A percentile compares a stretch with the other conserved stretches of the same genome.
Conservation (phyloP, 2,888 invertebrate genomes). For the Hetaerina titia region DNA sequence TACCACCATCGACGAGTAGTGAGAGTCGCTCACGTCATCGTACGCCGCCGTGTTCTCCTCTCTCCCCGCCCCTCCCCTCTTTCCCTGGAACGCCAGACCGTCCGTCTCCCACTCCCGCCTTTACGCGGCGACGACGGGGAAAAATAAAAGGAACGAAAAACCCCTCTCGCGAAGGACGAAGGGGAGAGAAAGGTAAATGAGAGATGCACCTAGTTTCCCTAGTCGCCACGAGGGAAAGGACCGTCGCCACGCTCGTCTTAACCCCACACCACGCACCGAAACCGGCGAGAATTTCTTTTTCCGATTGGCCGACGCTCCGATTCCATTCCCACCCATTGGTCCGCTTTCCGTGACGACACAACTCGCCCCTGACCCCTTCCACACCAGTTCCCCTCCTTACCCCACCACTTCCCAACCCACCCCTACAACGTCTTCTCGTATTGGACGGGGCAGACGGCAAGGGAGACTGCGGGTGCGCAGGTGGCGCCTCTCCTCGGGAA, state of each 20-base stretch:
- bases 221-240: not conserved
- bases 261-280: not conserved
- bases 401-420: constrained; percentile 70
- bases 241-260: not conserved
- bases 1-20: not conserved
- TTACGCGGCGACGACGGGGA: not conserved
- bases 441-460: constrained; percentile 72
- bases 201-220: not conserved
- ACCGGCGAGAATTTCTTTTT: constrained; percentile 51
- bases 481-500: constrained; percentile 73
- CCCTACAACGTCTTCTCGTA: constrained; percentile 71
- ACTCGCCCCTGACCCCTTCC: not conserved
- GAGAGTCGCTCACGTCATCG: not conserved
- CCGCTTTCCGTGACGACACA: not conserved
- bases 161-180: not conserved
- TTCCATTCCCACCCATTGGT: not conserved
- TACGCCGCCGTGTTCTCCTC: not conserved
- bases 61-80: not conserved
- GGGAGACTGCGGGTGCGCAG: constrained; percentile 73
- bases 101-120: constrained; percentile 30
- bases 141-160: not conserved
- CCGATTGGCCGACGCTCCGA: constrained; percentile 34
- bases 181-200: not conserved
- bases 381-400: not conserved
- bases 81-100: constrained; percentile 11